Conservation (phyloP, 2,113 vertebrate species). For the Marmota monax region DNA sequence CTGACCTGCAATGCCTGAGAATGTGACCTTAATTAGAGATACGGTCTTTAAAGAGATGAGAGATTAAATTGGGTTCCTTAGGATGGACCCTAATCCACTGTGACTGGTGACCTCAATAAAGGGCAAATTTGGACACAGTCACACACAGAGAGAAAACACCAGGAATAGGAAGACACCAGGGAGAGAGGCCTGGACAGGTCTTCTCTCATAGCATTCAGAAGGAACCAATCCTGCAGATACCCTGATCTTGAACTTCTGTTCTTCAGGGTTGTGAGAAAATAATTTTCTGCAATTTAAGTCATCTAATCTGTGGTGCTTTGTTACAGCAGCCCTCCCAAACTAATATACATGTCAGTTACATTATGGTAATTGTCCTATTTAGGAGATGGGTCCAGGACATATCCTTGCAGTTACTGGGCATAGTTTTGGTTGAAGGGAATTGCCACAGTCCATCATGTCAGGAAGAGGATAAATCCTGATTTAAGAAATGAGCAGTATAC, state of each 20-base stretch:
- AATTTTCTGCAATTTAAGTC: neutral
- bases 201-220: neutral
- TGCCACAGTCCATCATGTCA: neutral
- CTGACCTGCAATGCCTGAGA: neutral
- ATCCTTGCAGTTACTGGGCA: neutral
- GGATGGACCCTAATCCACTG: neutral
- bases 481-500: neutral
- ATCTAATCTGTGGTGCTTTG: neutral
- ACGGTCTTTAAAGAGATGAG: neutral
- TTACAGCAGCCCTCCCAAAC: neutral
- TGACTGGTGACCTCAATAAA: neutral
- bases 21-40: neutral
- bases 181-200: neutral
- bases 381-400: neutral
- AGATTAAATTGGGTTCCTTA: neutral
- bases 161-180: neutral
- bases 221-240: neutral
- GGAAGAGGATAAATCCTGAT: neutral
- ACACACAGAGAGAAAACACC: neutral
- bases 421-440: neutral
- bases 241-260: neutral
- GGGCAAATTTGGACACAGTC: neutral
- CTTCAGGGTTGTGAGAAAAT: neutral
- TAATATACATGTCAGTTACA: neutral
- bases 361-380: neutral